A percentile compares a stretch with the other conserved stretches of the same genome.
phyloP scores from a whole-genome alignment of 2,888 invertebrate genomes.

The Dolichopus griseipennis region DNA sequence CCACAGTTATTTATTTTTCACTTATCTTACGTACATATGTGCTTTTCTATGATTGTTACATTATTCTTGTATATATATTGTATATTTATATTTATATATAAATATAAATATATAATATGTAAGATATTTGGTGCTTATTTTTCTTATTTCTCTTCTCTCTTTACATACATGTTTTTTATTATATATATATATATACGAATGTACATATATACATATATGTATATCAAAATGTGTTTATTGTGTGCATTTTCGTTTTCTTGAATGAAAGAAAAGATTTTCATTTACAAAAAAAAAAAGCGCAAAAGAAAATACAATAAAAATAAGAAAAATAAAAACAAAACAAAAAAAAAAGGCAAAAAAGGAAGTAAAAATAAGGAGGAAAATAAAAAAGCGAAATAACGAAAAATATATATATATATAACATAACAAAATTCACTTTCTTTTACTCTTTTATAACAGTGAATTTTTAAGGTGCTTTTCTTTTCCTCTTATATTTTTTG shows the following conservation, averaged over 20 bases:
- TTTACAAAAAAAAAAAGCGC: background rate
- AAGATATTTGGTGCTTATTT: background rate
- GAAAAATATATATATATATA: background rate
- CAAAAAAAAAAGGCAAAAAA: background rate
- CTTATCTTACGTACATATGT: no score
- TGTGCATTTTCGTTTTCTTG: conserved; percentile 6
- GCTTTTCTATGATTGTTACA: no score
- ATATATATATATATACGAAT: background rate
- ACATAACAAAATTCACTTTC: background rate
- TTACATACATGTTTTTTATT: background rate
- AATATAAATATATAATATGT: no score
- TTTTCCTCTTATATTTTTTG: background rate
- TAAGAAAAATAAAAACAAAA: background rate
- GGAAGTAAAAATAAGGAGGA: background rate
- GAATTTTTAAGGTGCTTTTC: background rate
- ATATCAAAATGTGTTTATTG: background rate
- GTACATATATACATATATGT: no score
- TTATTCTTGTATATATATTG: background rate
- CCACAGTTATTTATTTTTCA: no score
- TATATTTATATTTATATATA: no score
- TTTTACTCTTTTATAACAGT: background rate
- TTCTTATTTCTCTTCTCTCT: background rate
- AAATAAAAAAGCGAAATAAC: background rate
- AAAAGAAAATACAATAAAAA: background rate
- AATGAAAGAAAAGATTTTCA: conserved; percentile 1